Percentiles rank a stretch among this genome's conserved stretches.
phyloP scores from a whole-genome alignment of 92 coral and sea anemone genomes.

The Virgularia gustaviana region DNA sequence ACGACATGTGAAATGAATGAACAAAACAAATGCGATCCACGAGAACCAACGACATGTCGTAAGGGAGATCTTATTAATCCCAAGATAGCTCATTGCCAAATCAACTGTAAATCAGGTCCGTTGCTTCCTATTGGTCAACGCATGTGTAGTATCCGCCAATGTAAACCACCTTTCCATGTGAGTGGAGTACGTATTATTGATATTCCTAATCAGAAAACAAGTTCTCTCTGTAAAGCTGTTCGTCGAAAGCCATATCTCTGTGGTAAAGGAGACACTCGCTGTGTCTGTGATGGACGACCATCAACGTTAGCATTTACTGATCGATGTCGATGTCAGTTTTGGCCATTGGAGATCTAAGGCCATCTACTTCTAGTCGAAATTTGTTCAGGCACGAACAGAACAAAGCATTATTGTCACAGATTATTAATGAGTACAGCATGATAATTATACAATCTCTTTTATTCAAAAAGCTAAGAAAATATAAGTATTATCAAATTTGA shows the following conservation, averaged over 20 bases:
- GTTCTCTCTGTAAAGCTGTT: constrained; percentile 86
- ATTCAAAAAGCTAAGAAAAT: no score
- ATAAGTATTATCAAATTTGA: no score
- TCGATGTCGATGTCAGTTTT: constrained; percentile 90
- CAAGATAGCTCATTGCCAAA: constrained; percentile 75
- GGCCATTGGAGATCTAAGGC: constrained; percentile 60
- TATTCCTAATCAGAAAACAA: constrained; percentile 69
- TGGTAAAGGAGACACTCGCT: constrained; percentile 79
- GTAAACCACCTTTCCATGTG: constrained; percentile 75
- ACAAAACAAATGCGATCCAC: constrained; percentile 72
- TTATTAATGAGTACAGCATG: no score
- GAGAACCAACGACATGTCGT: constrained; percentile 72
- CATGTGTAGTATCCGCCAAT: constrained; percentile 86
- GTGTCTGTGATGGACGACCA: constrained; percentile 96
- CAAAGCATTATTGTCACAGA: no score
- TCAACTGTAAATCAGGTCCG: constrained; percentile 91
- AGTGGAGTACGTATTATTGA: constrained; percentile 69
- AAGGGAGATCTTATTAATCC: constrained; percentile 89
- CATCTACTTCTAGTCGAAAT: no score
- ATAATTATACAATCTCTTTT: no score
- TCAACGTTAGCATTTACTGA: constrained; percentile 64
- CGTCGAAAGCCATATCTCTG: constrained; percentile 66
- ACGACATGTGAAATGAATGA: constrained; percentile 80
- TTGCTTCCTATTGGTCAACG: constrained; percentile 89
- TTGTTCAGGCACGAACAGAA: no score